Percentiles rank a stretch among this genome's conserved stretches.
Evolutionary conservation across 2,113 vertebrate genomes (phyloP).

Genomic region (Antigone vipio): DNA sequence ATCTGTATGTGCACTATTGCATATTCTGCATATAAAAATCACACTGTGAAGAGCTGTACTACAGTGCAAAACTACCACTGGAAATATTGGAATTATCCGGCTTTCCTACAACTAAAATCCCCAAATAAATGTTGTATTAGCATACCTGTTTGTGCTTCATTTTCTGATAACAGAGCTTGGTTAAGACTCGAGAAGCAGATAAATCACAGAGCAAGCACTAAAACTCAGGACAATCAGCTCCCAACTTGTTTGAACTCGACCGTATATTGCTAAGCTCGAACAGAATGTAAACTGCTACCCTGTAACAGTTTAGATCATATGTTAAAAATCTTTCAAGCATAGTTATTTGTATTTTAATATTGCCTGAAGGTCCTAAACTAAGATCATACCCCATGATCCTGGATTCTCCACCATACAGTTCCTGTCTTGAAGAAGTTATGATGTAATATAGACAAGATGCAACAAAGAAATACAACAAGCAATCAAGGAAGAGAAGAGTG

Average conservation of each 20-base stretch:
- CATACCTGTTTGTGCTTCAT: constrained; percentile 2
- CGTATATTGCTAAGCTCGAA: not conserved
- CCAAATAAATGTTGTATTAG: not conserved
- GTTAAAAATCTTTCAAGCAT: not conserved
- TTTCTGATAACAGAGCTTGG: constrained; percentile 15
- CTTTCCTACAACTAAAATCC: not conserved
- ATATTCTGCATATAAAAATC: not conserved
- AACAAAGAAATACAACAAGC: not conserved
- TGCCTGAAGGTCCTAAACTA: not conserved
- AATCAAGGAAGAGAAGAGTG: not conserved
- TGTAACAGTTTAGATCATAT: constrained; percentile 16
- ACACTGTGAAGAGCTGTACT: not conserved
- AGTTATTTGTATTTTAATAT: constrained; percentile 17
- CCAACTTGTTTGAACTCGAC: constrained; percentile 41
- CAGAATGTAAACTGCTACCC: constrained; percentile 40
- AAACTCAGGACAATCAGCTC: not conserved
- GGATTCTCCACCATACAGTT: not conserved
- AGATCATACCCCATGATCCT: not conserved
- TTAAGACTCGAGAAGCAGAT: not conserved
- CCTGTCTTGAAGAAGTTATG: not conserved
- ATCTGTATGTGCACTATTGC: not conserved
- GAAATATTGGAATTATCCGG: not conserved
- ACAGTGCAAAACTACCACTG: not conserved
- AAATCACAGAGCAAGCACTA: constrained; percentile 15
- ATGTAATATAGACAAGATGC: constrained; percentile 5